Base-by-base conservation (phyloP, 2,797 vertebrate genomes). In the Sebastes diaconus region DNA sequence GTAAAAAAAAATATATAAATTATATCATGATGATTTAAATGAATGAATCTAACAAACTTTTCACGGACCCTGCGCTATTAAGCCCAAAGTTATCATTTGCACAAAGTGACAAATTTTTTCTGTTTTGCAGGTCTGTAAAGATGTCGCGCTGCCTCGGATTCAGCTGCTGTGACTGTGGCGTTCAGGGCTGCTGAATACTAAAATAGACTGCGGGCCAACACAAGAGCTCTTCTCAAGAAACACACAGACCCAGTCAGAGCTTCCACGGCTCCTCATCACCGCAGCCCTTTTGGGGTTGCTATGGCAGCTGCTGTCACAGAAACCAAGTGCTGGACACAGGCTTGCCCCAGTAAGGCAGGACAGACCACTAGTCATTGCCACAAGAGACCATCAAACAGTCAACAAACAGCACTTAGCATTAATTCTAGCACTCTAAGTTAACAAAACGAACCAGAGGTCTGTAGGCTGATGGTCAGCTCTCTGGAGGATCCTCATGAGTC, bases 221-320 rank as follows among this genome's bases (percentile, higher is more conserved):
- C 68, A 88, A 82, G 66, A 88, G 81, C 74, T 83, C 74, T 71
- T 80, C 88, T 88, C 79, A 84, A 79, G 80, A 86, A 87, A 81
- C 76, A 72, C 73, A 79, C 64, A 78, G 61, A 81, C 58, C 80
- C 68, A 77, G 73, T 81, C 75, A 78, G 83, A 71, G 71, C 77
- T 59, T 86, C 81, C 92, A 82, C 73, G 24, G 89, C 88, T 88
- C 95, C 93, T 94, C 92, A 95, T 96, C 95, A 95, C 94, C 87
- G 69, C 92, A 90, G 88, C 93, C 95, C 89, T 93, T 85, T 95
- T 95, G 93, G 95, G 93, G 96, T 96, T 97, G 97, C 96, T 97
- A 98, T 99, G 97, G 97, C 97, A 91, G 96, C 97, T 93, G 96
- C 96, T 94, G 96, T 96, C 90, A 94, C 96, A 90, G 94, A 93